Base-by-base conservation (phyloP, 1,140 invertebrate species). In the Brachionus calyciflorus region DNA sequence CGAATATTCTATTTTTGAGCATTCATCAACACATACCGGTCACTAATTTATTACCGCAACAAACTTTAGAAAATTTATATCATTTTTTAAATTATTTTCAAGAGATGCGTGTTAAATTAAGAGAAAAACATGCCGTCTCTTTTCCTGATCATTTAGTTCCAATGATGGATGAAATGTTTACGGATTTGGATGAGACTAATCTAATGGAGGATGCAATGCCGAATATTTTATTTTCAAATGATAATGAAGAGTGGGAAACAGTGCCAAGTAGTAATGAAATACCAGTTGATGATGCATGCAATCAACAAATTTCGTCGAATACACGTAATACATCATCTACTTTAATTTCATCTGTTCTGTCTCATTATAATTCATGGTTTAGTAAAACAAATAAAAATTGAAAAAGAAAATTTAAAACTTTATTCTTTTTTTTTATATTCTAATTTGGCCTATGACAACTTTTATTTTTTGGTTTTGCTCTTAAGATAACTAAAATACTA, bases 181-280 rank as follows among this genome's bases (percentile, higher is more conserved):
- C 46, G 40, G 69, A 73, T 17, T 14, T 14, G 12, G 69, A 49
- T 40, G 69, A 55, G 10, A 46, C 49, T 41, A 40, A 49, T 37
- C 14, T 30, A 40, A 19, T 49, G 17, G 37, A 65, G 17, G 48
- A 73, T 21, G 40, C 46, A 9, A 49, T 73, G 10, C 69, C 44
- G 46, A 51, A 55, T 33, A 37, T 73, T 17, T 21, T 49, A 14
- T 73, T 73, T 40, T 41, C 37, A 26, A 73, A 73, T 26, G 69
- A 73, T 40, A 73, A 49, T 24, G 69, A 73, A 37, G 69, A 73
- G 14, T 73, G 69, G 69, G 69, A 73, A 55, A 73, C 46, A 48
- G 69, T 73, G 69, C 69, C 69, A 33, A 21, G 51, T 14, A 73
- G 69, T 26, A 49, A 49, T 55, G 69, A 73, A 41, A 73, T 73